Conservation (phyloP, 2,888 invertebrate species). For the Saturnia japonica region DNA sequence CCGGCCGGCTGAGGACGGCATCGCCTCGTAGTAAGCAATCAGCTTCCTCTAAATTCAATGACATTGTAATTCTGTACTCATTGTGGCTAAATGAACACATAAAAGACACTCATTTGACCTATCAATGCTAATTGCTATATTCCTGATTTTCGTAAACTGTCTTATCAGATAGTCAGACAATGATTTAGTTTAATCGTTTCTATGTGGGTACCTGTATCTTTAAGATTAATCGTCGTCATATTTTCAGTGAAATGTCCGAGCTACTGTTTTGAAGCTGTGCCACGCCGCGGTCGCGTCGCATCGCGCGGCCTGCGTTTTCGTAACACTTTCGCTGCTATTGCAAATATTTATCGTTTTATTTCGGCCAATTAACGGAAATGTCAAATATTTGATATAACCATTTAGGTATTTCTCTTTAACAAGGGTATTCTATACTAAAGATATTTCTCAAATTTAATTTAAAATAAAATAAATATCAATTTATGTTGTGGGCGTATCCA, state of each 20-base stretch:
- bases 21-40: too few relatives aligned
- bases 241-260: neutral
- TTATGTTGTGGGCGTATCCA: neutral
- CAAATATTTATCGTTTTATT: constrained; percentile 2
- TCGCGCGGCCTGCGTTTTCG: neutral
- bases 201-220: neutral
- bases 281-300: neutral
- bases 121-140: too few relatives aligned
- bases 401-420: neutral
- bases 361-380: neutral
- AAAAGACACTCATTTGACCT: too few relatives aligned
- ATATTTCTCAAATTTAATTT: neutral
- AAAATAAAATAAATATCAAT: neutral
- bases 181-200: too few relatives aligned
- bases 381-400: neutral
- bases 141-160: too few relatives aligned
- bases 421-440: neutral
- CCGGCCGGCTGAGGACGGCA: too few relatives aligned
- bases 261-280: neutral
- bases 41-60: too few relatives aligned
- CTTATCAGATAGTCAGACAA: too few relatives aligned
- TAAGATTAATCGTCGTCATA: neutral
- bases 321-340: neutral
- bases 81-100: too few relatives aligned
- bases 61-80: too few relatives aligned